These are phyloP conservation scores for Protaetia brevitarsis DNA, from an alignment of 1,140 invertebrate species.

Conservation along the genomic window DNA sequence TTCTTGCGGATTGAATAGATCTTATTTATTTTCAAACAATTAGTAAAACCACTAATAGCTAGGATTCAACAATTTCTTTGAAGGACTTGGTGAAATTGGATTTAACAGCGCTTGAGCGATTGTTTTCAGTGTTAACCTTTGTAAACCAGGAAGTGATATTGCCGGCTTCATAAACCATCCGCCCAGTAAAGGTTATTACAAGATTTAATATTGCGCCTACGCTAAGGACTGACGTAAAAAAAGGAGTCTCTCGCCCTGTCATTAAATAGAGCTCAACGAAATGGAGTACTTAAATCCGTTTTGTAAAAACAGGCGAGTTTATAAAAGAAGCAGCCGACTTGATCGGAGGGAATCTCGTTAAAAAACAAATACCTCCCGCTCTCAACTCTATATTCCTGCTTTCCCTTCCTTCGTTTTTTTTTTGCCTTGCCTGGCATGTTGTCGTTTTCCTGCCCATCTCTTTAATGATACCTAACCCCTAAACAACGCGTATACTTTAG, in stretches of 20 bases:
- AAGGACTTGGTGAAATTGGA: too few relatives aligned
- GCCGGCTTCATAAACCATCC: conserved; percentile 4
- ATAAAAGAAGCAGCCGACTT: conserved; percentile 33
- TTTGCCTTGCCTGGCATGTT: background rate
- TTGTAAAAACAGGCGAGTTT: conserved; percentile 35
- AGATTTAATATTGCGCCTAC: background rate
- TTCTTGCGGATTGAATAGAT: too few relatives aligned
- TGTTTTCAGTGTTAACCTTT: too few relatives aligned
- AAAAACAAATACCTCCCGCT: conserved; percentile 41
- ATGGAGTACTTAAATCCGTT: conserved; percentile 32
- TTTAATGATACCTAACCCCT: conserved; percentile 11
- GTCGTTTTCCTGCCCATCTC: conserved; percentile 13
- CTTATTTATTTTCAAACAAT: too few relatives aligned
- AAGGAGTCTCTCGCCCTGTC: conserved; percentile 21
- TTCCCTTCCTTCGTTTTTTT: conserved; percentile 31
- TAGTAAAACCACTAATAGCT: too few relatives aligned
- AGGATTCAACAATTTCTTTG: too few relatives aligned
- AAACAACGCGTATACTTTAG: conserved; percentile 36
- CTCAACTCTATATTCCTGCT: conserved; percentile 36
- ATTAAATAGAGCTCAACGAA: conserved; percentile 39
- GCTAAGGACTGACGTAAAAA: conserved; percentile 10
- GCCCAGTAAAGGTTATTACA: background rate
- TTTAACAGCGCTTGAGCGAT: too few relatives aligned
- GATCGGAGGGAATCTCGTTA: conserved; percentile 43
- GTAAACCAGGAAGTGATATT: too few relatives aligned